Percentiles rank a stretch among this genome's conserved stretches.
phyloP scores from a whole-genome alignment of 2,113 vertebrate genomes.

The Albula goreensis region DNA sequence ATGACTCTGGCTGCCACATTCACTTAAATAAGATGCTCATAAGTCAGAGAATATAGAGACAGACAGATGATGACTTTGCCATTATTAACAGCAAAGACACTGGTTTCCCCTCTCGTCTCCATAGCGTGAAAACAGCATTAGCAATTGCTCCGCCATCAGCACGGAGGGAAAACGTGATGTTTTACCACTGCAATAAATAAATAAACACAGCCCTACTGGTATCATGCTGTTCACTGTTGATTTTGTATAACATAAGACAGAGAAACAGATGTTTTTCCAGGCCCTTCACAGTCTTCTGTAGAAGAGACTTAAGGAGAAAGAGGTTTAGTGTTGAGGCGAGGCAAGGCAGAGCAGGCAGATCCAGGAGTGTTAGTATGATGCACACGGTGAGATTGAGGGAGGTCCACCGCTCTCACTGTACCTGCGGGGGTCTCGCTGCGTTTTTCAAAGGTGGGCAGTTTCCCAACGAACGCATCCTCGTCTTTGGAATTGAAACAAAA shows the following conservation, averaged over 20 bases:
- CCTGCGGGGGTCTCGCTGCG: slow-evolving; percentile 83
- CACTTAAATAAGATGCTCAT: not conserved
- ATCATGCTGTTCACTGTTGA: not conserved
- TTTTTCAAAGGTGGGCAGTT: slow-evolving; percentile 85
- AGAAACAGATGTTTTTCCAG: slow-evolving; percentile 12
- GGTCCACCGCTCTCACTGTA: slow-evolving; percentile 61
- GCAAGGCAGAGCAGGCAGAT: not conserved
- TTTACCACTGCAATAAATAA: slow-evolving; percentile 7
- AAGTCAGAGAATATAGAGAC: not conserved
- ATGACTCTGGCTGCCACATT: not conserved
- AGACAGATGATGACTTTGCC: not conserved
- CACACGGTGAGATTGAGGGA: not conserved
- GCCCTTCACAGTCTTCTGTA: not conserved
- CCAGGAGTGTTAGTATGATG: not conserved
- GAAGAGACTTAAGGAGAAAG: slow-evolving; percentile 5
- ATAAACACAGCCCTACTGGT: not conserved
- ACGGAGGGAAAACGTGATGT: not conserved
- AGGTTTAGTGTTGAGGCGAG: not conserved
- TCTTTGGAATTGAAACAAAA: slow-evolving; percentile 75
- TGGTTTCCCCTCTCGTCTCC: not conserved
- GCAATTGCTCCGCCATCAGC: not conserved
- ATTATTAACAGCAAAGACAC: not conserved
- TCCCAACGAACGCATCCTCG: slow-evolving; percentile 82
- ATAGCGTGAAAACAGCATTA: not conserved
- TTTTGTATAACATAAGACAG: not conserved